phyloP scores from a whole-genome alignment of 2,113 vertebrate genomes.

The Cryptotis parvus region DNA sequence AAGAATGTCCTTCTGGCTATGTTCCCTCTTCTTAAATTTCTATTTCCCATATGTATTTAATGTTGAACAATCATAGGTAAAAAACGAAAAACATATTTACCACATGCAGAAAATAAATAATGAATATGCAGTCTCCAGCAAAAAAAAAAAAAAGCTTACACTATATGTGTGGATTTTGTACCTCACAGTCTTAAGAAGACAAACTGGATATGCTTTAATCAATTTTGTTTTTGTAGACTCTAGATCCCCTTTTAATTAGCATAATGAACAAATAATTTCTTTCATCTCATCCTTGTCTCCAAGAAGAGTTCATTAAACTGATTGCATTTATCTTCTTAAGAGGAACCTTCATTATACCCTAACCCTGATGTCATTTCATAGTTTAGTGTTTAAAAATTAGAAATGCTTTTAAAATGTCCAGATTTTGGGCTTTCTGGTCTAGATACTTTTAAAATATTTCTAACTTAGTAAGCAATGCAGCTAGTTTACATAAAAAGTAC shows the following conservation, averaged over 20 bases:
- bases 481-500: constrained; percentile 19
- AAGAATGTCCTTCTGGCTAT: constrained; percentile 59
- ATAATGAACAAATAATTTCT: constrained; percentile 82
- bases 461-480: constrained; percentile 44
- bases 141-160: no score
- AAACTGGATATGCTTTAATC: constrained; percentile 80
- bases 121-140: constrained; percentile 39
- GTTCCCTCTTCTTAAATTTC: constrained; percentile 72
- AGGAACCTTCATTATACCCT: constrained; percentile 53
- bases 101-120: constrained; percentile 63
- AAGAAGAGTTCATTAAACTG: constrained; percentile 81
- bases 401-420: background rate
- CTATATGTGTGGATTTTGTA: constrained; percentile 5
- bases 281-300: constrained; percentile 75
- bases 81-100: constrained; percentile 70
- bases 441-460: background rate
- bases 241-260: constrained; percentile 79
- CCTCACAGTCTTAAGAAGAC: constrained; percentile 57
- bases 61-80: constrained; percentile 54
- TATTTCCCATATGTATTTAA: constrained; percentile 74
- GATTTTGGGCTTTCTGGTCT: constrained; percentile 44
- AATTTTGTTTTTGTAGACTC: constrained; percentile 80
- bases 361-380: constrained; percentile 64
- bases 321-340: constrained; percentile 78
- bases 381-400: constrained; percentile 20